Conservation (phyloP, 2,888 invertebrate genomes). For the Cyrtodaria siliqua region DNA sequence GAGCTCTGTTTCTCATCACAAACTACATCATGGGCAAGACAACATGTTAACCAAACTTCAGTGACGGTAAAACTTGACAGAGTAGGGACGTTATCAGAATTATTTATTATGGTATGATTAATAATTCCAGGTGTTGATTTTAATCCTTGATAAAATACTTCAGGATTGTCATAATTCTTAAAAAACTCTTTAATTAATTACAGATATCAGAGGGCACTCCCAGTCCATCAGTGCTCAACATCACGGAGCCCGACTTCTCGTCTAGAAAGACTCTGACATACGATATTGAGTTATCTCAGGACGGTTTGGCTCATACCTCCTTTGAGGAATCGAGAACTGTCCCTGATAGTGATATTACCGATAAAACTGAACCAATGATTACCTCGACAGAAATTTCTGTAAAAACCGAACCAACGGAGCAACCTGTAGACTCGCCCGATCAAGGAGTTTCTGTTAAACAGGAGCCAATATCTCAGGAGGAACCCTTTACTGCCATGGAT, state of each 20-base stretch:
- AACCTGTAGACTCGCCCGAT: neutral
- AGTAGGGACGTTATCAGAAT: too few relatives aligned
- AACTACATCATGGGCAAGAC: too few relatives aligned
- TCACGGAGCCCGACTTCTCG: constrained; percentile 37
- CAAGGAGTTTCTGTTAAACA: neutral
- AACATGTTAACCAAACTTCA: too few relatives aligned
- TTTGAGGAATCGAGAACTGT: constrained; percentile 40
- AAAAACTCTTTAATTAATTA: too few relatives aligned
- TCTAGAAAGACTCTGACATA: constrained; percentile 49
- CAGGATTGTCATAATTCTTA: too few relatives aligned
- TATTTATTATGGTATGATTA: too few relatives aligned
- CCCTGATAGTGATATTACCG: neutral
- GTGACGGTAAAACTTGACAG: too few relatives aligned
- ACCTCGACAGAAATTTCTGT: constrained; percentile 29
- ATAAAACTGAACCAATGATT: constrained; percentile 15
- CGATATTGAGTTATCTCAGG: constrained; percentile 56
- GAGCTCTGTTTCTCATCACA: too few relatives aligned
- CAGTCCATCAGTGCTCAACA: constrained; percentile 50
- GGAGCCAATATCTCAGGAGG: neutral
- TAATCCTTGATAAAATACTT: too few relatives aligned
- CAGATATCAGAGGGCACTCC: constrained; percentile 65
- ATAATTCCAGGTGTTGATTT: too few relatives aligned
- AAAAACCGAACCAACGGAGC: neutral
- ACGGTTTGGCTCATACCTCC: constrained; percentile 34
- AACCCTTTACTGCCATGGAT: neutral